Conservation (phyloP, 2,797 vertebrate species). For the Pseudochaenichthys georgianus region DNA sequence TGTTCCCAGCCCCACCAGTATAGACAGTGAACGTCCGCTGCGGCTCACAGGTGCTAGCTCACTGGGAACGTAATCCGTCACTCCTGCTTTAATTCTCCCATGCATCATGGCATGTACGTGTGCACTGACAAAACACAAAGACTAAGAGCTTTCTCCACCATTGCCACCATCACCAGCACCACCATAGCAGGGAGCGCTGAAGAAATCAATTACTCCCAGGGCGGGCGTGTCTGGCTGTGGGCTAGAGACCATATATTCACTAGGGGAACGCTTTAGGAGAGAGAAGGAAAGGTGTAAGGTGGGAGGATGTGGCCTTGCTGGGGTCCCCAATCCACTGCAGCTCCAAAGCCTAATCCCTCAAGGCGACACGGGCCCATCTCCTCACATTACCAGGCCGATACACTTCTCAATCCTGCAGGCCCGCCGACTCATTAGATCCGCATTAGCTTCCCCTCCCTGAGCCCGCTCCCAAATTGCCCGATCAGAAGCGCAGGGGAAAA, state of each 20-base stretch:
- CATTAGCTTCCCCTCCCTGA: constrained; percentile 80
- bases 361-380: constrained; percentile 75
- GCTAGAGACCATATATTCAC: constrained; percentile 70
- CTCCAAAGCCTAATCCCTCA: constrained; percentile 75
- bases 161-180: constrained; percentile 40
- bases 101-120: constrained; percentile 55
- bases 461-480: constrained; percentile 76
- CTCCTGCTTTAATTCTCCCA: constrained; percentile 64
- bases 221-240: constrained; percentile 57
- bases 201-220: constrained; percentile 83
- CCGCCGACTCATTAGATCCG: constrained; percentile 82
- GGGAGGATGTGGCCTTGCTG: constrained; percentile 59
- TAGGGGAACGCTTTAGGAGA: constrained; percentile 68
- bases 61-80: constrained; percentile 47
- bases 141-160: constrained; percentile 51
- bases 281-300: constrained; percentile 47
- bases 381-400: constrained; percentile 80
- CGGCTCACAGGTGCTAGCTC: constrained; percentile 32
- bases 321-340: constrained; percentile 64
- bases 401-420: constrained; percentile 79
- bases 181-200: constrained; percentile 60
- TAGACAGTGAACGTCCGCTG: constrained; percentile 32
- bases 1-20: constrained; percentile 15
- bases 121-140: constrained; percentile 61
- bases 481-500: constrained; percentile 77